Conservation (phyloP, 2,797 vertebrate species). For the Siniperca obscura region DNA sequence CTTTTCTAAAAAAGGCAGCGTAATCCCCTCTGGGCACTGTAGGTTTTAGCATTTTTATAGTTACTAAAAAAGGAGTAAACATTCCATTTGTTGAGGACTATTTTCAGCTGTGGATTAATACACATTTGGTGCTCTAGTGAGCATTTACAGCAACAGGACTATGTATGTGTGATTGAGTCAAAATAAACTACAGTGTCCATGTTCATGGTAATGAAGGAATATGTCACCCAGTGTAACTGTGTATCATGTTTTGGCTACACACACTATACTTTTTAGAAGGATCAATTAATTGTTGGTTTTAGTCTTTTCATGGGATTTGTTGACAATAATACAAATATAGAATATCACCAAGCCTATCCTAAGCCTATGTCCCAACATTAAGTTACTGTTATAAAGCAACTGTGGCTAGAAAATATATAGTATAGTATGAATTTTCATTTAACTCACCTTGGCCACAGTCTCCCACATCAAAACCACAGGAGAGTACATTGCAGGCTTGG, state of each 20-base stretch:
- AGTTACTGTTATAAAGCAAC: not conserved
- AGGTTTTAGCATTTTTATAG: too few relatives aligned
- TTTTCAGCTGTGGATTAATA: too few relatives aligned
- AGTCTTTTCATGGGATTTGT: not conserved
- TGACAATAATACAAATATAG: not conserved
- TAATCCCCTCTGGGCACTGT: too few relatives aligned
- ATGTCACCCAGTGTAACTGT: too few relatives aligned
- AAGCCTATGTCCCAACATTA: not conserved
- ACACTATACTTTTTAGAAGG: not conserved
- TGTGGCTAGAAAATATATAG: not conserved
- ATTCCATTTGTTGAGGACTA: too few relatives aligned
- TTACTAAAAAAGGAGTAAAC: not conserved
- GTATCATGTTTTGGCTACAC: not conserved
- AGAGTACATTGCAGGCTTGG: conserved; percentile 95
- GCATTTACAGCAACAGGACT: too few relatives aligned
- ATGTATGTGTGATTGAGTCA: too few relatives aligned
- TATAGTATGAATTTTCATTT: not conserved
- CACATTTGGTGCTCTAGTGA: too few relatives aligned
- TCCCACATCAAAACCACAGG: conserved; percentile 96
- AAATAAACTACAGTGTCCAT: too few relatives aligned
- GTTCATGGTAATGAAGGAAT: too few relatives aligned
- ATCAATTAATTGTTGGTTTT: not conserved
- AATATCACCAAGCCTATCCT: not conserved
- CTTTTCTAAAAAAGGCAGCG: too few relatives aligned
- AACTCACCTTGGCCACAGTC: conserved; percentile 95